phyloP scores from a whole-genome alignment of 2,888 invertebrate species.

The Penaeus monodon region DNA sequence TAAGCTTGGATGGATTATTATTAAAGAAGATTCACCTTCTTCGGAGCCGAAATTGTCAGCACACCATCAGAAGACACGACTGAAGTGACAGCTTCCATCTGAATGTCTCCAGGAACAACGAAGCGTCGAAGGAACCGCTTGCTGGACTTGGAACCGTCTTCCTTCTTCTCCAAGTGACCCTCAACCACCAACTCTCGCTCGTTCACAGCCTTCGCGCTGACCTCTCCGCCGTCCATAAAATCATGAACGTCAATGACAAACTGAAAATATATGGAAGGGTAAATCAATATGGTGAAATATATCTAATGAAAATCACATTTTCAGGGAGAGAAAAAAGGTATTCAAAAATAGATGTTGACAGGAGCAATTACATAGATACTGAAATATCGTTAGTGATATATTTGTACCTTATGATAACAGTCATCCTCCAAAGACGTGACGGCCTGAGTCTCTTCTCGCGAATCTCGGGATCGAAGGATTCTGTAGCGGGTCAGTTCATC shows the following conservation, averaged over 20 bases:
- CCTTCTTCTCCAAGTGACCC: slow-evolving; percentile 35
- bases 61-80: slow-evolving; percentile 29
- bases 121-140: slow-evolving; percentile 38
- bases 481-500: slow-evolving; percentile 54
- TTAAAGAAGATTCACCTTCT: not conserved
- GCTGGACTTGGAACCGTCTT: slow-evolving; percentile 14
- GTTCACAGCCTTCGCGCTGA: slow-evolving; percentile 28
- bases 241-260: slow-evolving; percentile 51
- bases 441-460: slow-evolving; percentile 46
- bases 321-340: too few relatives aligned
- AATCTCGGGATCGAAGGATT: slow-evolving; percentile 24
- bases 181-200: slow-evolving; percentile 38
- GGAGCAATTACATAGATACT: too few relatives aligned
- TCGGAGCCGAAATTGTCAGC: slow-evolving; percentile 32
- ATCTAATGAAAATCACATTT: too few relatives aligned
- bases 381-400: too few relatives aligned
- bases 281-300: too few relatives aligned
- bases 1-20: too few relatives aligned
- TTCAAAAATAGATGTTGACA: too few relatives aligned
- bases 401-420: slow-evolving; percentile 44
- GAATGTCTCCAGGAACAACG: slow-evolving; percentile 16
- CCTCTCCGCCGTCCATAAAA: slow-evolving; percentile 29
- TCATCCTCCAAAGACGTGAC: slow-evolving; percentile 51
- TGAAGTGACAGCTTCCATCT: slow-evolving; percentile 12
- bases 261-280: not conserved